Percentiles rank a stretch among this genome's conserved stretches.
Conservation (phyloP, 1,140 invertebrate species). For the Globodera ellingtonae region DNA sequence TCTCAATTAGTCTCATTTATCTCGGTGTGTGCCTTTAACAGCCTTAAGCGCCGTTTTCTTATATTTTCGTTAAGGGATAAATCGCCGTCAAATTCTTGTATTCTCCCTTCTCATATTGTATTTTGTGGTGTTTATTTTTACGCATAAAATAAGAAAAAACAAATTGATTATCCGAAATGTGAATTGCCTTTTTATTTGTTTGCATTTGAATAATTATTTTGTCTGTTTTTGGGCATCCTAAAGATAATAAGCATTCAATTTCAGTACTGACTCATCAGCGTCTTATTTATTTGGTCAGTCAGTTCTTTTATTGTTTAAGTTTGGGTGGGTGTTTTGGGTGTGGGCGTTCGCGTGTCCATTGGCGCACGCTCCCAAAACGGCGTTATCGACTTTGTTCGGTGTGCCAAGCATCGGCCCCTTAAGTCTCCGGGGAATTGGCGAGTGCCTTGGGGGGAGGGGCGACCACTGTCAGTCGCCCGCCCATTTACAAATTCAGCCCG, state of each 20-base stretch:
- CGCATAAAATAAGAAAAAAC: neutral
- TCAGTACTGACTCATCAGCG: too few relatives aligned
- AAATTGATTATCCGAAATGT: conserved; percentile 1
- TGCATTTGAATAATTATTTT: neutral
- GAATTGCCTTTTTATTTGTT: neutral
- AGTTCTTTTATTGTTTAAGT: neutral
- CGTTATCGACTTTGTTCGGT: neutral
- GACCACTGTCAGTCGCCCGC: neutral
- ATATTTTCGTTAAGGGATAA: too few relatives aligned
- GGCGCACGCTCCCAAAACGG: neutral
- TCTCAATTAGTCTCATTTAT: neutral
- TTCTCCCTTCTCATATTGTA: conserved; percentile 15
- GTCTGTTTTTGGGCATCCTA: too few relatives aligned
- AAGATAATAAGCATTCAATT: too few relatives aligned
- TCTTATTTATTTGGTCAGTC: too few relatives aligned
- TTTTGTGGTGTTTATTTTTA: neutral
- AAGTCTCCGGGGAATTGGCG: neutral
- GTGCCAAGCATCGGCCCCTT: neutral
- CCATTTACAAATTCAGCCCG: too few relatives aligned
- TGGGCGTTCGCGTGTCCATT: neutral
- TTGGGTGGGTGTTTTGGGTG: neutral
- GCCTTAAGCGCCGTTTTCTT: neutral
- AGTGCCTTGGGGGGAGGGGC: neutral
- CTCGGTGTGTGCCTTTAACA: neutral
- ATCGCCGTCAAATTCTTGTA: neutral